Evolutionary conservation across 2,888 invertebrate species (phyloP).

Genomic region (Cantharis rufa): DNA sequence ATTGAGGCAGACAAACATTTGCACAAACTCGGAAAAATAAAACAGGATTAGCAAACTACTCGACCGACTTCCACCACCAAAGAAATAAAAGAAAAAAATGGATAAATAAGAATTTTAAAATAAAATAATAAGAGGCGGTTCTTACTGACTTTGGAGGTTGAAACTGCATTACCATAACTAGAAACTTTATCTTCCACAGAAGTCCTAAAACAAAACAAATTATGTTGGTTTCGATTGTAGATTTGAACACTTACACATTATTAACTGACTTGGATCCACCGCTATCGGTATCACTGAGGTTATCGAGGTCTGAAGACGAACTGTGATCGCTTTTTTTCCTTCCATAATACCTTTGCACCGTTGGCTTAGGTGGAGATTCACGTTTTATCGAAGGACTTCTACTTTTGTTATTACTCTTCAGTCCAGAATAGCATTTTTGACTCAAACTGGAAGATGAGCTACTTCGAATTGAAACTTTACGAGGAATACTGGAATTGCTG

Average conservation of each 20-base stretch:
- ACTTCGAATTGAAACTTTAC: constrained; percentile 8
- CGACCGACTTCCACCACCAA: background rate
- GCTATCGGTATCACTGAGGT: constrained; percentile 46
- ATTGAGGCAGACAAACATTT: background rate
- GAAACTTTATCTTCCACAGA: constrained; percentile 46
- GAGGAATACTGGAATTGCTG: constrained; percentile 19
- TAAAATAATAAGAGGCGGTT: constrained; percentile 66
- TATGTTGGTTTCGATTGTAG: background rate
- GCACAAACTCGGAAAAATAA: background rate
- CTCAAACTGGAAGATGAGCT: constrained; percentile 40
- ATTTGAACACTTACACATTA: background rate
- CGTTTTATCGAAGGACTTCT: constrained; percentile 37
- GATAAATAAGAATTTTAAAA: background rate
- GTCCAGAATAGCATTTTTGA: constrained; percentile 38
- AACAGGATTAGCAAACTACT: background rate
- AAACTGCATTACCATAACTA: constrained; percentile 69
- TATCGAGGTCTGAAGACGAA: constrained; percentile 57
- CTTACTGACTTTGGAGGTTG: constrained; percentile 99
- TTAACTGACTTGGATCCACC: constrained; percentile 22
- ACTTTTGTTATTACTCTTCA: constrained; percentile 32
- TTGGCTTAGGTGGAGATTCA: constrained; percentile 48
- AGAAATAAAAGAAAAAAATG: background rate
- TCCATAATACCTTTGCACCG: constrained; percentile 63
- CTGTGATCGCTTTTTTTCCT: constrained; percentile 61
- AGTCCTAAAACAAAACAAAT: constrained; percentile 55